phyloP scores from a whole-genome alignment of 2,888 invertebrate species.

The Spisula subtruncata region DNA sequence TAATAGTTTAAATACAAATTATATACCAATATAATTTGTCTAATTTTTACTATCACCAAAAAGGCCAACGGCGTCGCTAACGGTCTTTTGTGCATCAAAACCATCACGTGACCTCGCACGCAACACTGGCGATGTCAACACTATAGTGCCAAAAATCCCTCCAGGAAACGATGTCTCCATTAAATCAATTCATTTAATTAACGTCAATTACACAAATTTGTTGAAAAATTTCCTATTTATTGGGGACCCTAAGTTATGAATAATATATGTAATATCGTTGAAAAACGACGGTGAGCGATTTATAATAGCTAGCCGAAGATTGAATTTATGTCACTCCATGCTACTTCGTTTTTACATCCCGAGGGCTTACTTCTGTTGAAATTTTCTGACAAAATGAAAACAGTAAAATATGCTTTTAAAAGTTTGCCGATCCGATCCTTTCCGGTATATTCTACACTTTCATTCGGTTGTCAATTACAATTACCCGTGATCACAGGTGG shows the following conservation, averaged over 20 bases:
- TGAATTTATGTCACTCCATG: constrained; percentile 11
- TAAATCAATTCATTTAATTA: constrained; percentile 49
- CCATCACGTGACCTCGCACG: constrained; percentile 21
- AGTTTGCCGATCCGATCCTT: too few species aligned
- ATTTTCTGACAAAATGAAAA: constrained; percentile 18
- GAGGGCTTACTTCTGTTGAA: background rate
- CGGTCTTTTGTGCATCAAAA: background rate
- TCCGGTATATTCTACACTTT: background rate
- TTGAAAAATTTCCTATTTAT: constrained; percentile 47
- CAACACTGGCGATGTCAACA: constrained; percentile 19
- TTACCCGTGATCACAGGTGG: background rate
- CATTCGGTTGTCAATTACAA: background rate
- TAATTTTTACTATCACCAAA: background rate
- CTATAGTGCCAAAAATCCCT: constrained; percentile 24
- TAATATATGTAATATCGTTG: constrained; percentile 44
- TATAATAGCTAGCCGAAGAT: constrained; percentile 1
- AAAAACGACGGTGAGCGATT: constrained; percentile 23
- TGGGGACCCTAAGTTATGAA: constrained; percentile 43
- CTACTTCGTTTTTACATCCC: constrained; percentile 16
- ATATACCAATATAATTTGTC: background rate
- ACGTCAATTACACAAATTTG: constrained; percentile 49
- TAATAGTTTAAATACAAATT: background rate
- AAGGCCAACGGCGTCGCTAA: background rate
- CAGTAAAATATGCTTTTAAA: constrained; percentile 14
- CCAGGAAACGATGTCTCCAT: constrained; percentile 2